Percentiles rank a stretch among this genome's conserved stretches.
These are phyloP conservation scores for Piprites chloris DNA, from an alignment of 2,113 vertebrate species.

Conservation along the genomic window DNA sequence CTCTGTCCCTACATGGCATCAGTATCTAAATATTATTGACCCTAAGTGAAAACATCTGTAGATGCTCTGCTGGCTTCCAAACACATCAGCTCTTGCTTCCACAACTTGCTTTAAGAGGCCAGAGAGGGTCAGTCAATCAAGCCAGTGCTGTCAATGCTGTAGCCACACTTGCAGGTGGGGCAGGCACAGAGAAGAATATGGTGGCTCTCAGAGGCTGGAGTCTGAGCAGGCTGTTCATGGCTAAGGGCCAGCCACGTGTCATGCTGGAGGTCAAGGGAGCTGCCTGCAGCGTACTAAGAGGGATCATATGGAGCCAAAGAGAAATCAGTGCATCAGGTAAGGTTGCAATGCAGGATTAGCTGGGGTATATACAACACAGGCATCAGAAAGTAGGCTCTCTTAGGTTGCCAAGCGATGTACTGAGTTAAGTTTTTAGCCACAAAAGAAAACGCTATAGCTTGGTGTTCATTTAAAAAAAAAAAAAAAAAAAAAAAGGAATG, in stretches of 20 bases:
- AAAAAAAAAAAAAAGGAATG: background rate
- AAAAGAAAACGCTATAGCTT: background rate
- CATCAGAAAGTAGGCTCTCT: background rate
- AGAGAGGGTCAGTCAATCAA: background rate
- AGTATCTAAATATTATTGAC: background rate
- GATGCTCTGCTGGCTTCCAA: background rate
- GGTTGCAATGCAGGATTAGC: background rate
- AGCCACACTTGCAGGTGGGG: background rate
- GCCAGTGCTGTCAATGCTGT: fast-evolving
- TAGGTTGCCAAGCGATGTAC: background rate
- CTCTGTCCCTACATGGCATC: background rate
- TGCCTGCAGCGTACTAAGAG: background rate
- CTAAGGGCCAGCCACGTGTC: background rate
- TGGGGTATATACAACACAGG: background rate
- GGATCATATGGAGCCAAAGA: background rate
- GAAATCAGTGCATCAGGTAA: background rate
- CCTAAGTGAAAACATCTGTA: background rate
- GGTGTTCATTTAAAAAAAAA: background rate
- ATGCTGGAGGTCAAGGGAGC: background rate
- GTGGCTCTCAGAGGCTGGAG: background rate
- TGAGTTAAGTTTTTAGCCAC: background rate
- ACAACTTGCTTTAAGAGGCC: fast-evolving
- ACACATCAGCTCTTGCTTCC: background rate
- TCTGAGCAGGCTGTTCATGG: background rate
- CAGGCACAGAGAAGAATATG: background rate